Percentiles rank a stretch among this genome's conserved stretches.
These are phyloP conservation scores for Deilephila porcellus DNA, from an alignment of 2,888 invertebrate species.

Conservation along the genomic window DNA sequence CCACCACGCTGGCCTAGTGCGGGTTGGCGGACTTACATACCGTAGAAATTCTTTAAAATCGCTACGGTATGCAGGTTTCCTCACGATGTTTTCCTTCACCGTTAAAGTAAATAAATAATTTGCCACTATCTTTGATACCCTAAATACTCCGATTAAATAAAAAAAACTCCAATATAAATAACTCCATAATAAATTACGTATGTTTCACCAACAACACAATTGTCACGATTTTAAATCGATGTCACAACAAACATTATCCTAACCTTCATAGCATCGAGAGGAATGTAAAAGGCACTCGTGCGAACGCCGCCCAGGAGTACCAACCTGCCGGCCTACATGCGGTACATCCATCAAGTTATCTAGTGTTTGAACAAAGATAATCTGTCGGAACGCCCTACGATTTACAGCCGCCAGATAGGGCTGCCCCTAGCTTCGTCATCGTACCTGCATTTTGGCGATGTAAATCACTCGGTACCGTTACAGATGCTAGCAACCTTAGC, in stretches of 20 bases:
- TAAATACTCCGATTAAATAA: too few relatives aligned
- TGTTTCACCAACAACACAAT: not conserved
- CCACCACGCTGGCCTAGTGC: too few relatives aligned
- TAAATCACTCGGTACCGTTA: slow-evolving; percentile 6
- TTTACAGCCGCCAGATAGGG: slow-evolving; percentile 47
- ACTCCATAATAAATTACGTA: too few relatives aligned
- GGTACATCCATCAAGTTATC: slow-evolving; percentile 60
- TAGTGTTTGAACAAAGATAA: slow-evolving; percentile 59
- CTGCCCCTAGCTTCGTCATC: slow-evolving; percentile 39
- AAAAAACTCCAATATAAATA: too few relatives aligned
- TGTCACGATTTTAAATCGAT: not conserved
- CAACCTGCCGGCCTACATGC: slow-evolving; percentile 32
- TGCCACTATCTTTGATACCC: too few relatives aligned
- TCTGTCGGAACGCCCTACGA: slow-evolving; percentile 48
- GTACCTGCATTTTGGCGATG: not conserved
- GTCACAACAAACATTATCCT: not conserved
- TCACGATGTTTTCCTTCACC: too few relatives aligned
- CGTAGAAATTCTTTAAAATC: too few relatives aligned
- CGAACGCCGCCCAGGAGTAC: slow-evolving; percentile 25
- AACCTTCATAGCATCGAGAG: not conserved
- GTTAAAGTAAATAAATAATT: too few relatives aligned
- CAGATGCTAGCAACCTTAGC: not conserved
- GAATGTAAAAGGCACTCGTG: slow-evolving; percentile 21
- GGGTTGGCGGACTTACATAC: too few relatives aligned
- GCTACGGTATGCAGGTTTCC: too few relatives aligned